phyloP scores from a whole-genome alignment of 2,113 vertebrate genomes.

The Uria aalge region DNA sequence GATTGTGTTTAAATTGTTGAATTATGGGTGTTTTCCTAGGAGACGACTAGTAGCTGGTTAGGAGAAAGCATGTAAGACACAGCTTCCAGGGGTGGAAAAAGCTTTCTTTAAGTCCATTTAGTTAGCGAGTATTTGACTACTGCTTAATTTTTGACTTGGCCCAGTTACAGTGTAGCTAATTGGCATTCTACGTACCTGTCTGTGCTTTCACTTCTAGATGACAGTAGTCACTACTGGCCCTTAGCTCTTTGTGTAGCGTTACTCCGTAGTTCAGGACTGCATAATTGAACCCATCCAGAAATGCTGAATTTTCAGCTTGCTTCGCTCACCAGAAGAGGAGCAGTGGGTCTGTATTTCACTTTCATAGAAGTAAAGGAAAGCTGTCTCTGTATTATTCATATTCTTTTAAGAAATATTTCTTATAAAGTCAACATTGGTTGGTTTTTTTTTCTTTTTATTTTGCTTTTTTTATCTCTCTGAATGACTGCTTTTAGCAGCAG shows the following conservation, averaged over 20 bases:
- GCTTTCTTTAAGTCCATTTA: neutral
- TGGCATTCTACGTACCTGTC: neutral
- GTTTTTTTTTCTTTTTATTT: neutral
- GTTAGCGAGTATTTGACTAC: neutral
- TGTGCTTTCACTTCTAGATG: neutral
- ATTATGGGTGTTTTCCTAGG: neutral
- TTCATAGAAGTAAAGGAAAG: neutral
- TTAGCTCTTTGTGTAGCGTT: neutral
- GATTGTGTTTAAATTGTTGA: neutral
- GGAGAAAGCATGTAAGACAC: neutral
- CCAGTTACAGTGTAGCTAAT: neutral
- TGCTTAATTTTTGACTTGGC: neutral
- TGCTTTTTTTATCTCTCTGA: neutral
- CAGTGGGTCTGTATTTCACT: neutral
- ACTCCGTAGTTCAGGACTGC: neutral
- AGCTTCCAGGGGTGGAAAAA: neutral
- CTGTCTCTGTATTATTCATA: neutral
- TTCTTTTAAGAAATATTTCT: neutral
- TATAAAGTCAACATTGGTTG: neutral
- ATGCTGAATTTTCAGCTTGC: neutral
- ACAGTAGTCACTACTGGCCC: neutral
- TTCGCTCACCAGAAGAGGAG: neutral
- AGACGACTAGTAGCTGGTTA: neutral
- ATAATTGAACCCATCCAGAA: neutral
- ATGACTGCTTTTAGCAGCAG: neutral